Evolutionary conservation across 2,113 vertebrate species (phyloP), one percentile per base, ranked within the genome.

Genomic region (Pardalotus punctatus): DNA sequence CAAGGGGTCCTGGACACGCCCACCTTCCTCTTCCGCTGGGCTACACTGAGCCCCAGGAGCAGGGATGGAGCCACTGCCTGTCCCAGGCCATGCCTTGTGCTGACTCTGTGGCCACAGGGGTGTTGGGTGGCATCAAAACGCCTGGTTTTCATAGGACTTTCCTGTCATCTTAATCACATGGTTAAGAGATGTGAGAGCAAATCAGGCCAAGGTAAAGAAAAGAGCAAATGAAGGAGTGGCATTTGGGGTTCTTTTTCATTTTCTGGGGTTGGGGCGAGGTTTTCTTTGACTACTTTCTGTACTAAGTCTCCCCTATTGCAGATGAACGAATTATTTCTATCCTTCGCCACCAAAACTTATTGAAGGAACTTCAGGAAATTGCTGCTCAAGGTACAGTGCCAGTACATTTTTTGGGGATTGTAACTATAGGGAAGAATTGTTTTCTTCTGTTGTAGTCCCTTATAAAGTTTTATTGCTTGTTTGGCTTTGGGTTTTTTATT

Each of bases 311-410:
- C 48, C 50, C 80, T 96, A 1, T 96, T 96, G 42, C 98, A 99
- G 99, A 99, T 94, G 98, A 99, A 91, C 97, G 99, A 74, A 98
- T 99, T 64, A 98, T 99, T 90, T 98, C 98, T 35, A 98, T 99
- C 82, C 99, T 99, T 71, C 98, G 99, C 35, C 99, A 98, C 89
- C 98, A 98, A 76, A 99, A 99, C 93, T 98, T 99, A 79, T 96
- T 99, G 92, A 98, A 98, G 92, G 99, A 99, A 95, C 98, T 99
- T 91, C 99, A 99, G 95, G 98, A 99, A 89, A 98, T 99, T 18
- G 99, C 99, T 33, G 94, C 97, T 69, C 97, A 98, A 98, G 99
- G 99, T 99, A 98, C 96, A 93, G 92, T 87, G 56, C 54, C 67
- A 90, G 40, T 74, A 16, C 9, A 65, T 27, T 64, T 88, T 36